These are phyloP conservation scores for Dinocampus coccinellae DNA, from an alignment of 2,888 invertebrate species.

Conservation along the genomic window DNA sequence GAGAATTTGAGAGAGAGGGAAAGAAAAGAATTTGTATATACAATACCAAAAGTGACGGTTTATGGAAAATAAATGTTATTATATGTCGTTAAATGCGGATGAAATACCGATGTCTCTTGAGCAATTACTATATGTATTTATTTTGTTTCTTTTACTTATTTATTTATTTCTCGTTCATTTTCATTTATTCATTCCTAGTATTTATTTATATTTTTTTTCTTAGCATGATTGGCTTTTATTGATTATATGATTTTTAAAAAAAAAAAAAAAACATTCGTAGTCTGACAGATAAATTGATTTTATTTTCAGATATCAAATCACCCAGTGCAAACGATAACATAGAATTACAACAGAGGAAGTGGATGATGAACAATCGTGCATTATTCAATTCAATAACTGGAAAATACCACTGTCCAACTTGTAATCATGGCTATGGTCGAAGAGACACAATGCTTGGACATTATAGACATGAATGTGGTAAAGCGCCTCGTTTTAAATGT, in stretches of 20 bases:
- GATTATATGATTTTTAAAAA: no score
- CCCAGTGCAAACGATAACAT: constrained; percentile 39
- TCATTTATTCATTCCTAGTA: not conserved
- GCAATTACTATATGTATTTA: not conserved
- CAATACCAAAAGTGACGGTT: not conserved
- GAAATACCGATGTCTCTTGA: not conserved
- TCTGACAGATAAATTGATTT: constrained; percentile 48
- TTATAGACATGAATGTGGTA: constrained; percentile 67
- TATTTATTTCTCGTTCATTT: not conserved
- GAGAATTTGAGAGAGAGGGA: no score
- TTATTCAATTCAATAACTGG: constrained; percentile 58
- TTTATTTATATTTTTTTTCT: constrained; percentile 1
- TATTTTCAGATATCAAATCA: constrained; percentile 53
- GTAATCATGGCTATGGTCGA: constrained; percentile 66
- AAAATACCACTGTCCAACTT: constrained; percentile 66
- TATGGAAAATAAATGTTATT: not conserved
- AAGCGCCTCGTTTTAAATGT: constrained; percentile 65
- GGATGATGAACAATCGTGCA: constrained; percentile 50
- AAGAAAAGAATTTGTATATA: not conserved
- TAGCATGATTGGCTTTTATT: constrained; percentile 2
- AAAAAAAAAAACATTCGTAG: not conserved
- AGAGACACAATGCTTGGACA: constrained; percentile 67
- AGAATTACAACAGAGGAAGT: constrained; percentile 48
- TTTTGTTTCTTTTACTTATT: not conserved
- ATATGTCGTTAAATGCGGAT: not conserved